phyloP scores from a whole-genome alignment of 1,140 invertebrate genomes.

The Trichomalopsis sarcophagae region DNA sequence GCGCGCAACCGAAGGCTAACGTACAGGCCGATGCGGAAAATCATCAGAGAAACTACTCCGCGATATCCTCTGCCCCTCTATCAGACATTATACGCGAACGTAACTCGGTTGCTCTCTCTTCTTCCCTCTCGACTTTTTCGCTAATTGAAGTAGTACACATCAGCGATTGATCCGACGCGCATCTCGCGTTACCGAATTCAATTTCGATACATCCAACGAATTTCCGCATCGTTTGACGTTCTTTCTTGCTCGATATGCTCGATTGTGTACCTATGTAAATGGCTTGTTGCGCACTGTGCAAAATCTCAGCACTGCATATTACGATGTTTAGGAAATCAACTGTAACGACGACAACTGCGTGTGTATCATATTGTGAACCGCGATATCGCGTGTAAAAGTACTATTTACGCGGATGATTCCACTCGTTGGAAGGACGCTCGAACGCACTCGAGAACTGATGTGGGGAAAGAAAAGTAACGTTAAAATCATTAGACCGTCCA shows the following conservation, averaged over 20 bases:
- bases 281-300: constrained; percentile 67
- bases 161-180: too few species aligned
- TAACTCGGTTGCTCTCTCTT: neutral
- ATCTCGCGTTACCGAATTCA: too few species aligned
- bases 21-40: constrained; percentile 47
- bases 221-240: constrained; percentile 59
- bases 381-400: neutral
- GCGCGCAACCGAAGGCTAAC: constrained; percentile 50
- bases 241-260: constrained; percentile 60
- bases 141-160: constrained; percentile 44
- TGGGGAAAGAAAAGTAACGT: neutral
- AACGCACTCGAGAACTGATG: neutral
- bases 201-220: constrained; percentile 30
- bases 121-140: neutral
- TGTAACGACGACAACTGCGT: neutral
- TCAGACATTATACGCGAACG: too few species aligned
- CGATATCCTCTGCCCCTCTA: neutral
- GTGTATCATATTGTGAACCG: neutral
- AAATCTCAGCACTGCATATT: constrained; percentile 50
- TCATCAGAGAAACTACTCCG: neutral
- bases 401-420: neutral
- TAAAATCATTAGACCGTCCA: constrained; percentile 24
- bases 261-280: constrained; percentile 62
- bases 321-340: neutral
- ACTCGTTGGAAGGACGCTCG: neutral